Percentiles rank a stretch among this genome's conserved stretches.
phyloP scores from a whole-genome alignment of 2,797 vertebrate species.

The Denticeps clupeoides region DNA sequence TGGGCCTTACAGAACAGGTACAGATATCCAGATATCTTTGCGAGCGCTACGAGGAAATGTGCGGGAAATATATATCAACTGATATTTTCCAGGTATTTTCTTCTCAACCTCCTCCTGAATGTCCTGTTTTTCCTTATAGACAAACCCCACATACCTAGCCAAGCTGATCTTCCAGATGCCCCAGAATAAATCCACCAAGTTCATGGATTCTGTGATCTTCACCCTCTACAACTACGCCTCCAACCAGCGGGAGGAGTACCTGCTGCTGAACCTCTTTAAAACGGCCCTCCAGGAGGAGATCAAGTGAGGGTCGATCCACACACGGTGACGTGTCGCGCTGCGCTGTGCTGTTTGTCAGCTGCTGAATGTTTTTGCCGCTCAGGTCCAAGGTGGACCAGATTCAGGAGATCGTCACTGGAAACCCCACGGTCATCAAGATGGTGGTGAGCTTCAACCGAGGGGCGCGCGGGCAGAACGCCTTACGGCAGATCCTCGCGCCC shows the following conservation, averaged over 20 bases:
- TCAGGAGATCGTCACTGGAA: slow-evolving; percentile 94
- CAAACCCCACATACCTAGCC: slow-evolving; percentile 91
- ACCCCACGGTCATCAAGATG: slow-evolving; percentile 97
- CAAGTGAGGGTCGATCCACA: slow-evolving; percentile 62
- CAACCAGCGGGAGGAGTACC: slow-evolving; percentile 92
- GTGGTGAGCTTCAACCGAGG: slow-evolving; percentile 96
- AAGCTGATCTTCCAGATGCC: slow-evolving; percentile 99
- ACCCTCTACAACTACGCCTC: slow-evolving; percentile 95
- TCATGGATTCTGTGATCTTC: slow-evolving; percentile 98
- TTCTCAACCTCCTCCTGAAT: too few relatives aligned
- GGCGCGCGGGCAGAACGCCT: slow-evolving; percentile 84
- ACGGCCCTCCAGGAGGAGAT: slow-evolving; percentile 94
- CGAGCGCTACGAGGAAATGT: too few relatives aligned
- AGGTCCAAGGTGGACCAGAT: slow-evolving; percentile 97
- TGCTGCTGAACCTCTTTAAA: slow-evolving; percentile 89
- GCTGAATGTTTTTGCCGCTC: background rate
- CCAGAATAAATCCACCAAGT: slow-evolving; percentile 96
- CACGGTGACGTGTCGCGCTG: background rate
- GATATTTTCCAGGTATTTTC: too few relatives aligned
- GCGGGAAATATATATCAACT: too few relatives aligned
- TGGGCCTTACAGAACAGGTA: too few relatives aligned
- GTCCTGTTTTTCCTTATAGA: slow-evolving; percentile 46
- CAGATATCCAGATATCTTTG: too few relatives aligned
- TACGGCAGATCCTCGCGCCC: slow-evolving; percentile 85
- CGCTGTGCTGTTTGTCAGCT: background rate